Evolutionary conservation across 2,113 vertebrate species (phyloP), one percentile per base, ranked within the genome.

Genomic region (Abramis brama): DNA sequence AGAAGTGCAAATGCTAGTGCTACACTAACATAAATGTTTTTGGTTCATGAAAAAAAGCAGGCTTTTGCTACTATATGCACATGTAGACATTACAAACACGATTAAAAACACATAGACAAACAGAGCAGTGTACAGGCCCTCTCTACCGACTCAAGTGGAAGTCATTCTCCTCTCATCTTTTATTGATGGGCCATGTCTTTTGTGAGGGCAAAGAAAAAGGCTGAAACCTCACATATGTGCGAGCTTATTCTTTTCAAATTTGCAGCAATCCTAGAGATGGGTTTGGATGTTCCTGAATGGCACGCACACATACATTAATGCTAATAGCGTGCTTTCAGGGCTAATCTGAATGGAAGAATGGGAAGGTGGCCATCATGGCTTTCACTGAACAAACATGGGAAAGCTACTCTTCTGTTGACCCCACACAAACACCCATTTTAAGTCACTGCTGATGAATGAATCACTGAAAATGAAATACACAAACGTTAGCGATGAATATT

Each of bases 161-260:
- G 86, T 90, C 91, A 90, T 91, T 89, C 91, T 85, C 10, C 93
- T 86, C 83, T 89, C 92, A 95, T 96, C 90, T 89, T 96, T 96
- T 95, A 96, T 95, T 96, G 94, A 96, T 95, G 91, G 94, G 92
- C 91, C 94, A 91, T 91, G 90, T 88, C 82, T 82, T 92, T 92
- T 90, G 81, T 94, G 93, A 90, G 90, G 94, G 91, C 92, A 92
- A 94, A 79, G 62, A 83, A 95, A 91, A 1, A 92, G 92, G 93
- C 92, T 91, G 88, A 92, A 93, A 90, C 94, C 92, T 94, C 86
- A 86, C 88, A 91, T 91, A 91, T 92, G 5, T 73, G 33, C 86
- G 89, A 90, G 90, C 88, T 93, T 92, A 91, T 90, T 91, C 93
- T 94, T 94, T 93, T 93, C 27, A 52, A 90, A 92, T 88, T 91